Percentiles rank a stretch among this genome's conserved stretches.
These are phyloP conservation scores for Stenopsyche tienmushanensis DNA, from an alignment of 1,140 invertebrate species.

Conservation along the genomic window DNA sequence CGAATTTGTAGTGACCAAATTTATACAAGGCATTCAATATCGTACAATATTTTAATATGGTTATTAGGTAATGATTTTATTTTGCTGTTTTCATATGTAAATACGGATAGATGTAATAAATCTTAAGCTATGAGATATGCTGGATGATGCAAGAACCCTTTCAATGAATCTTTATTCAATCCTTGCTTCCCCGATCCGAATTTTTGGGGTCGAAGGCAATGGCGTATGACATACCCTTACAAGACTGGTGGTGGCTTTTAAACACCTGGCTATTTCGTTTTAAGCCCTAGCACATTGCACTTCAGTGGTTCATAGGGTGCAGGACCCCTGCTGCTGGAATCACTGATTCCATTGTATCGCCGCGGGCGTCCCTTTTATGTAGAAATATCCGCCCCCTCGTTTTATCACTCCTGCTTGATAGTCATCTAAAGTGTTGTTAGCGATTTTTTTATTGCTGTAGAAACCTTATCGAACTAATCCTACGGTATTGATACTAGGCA, in stretches of 20 bases:
- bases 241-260: conserved; percentile 8
- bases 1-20: no score
- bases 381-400: not conserved
- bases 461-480: no score
- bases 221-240: conserved; percentile 16
- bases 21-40: no score
- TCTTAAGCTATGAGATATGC: no score
- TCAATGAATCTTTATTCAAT: no score
- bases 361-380: conserved; percentile 12
- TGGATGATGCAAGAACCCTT: no score
- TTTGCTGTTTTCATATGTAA: no score
- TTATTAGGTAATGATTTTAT: no score
- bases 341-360: conserved; percentile 2
- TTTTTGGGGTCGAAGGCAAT: conserved; percentile 1
- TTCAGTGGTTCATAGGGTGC: not conserved
- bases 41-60: no score
- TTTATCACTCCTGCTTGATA: not conserved
- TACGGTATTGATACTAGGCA: no score
- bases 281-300: not conserved
- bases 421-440: not conserved
- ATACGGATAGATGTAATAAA: no score
- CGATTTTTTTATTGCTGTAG: not conserved
- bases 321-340: conserved; percentile 9
- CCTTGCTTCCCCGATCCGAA: not conserved
- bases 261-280: conserved; percentile 22